Conservation (phyloP, 2,888 invertebrate genomes). For the Lithophane socia region DNA sequence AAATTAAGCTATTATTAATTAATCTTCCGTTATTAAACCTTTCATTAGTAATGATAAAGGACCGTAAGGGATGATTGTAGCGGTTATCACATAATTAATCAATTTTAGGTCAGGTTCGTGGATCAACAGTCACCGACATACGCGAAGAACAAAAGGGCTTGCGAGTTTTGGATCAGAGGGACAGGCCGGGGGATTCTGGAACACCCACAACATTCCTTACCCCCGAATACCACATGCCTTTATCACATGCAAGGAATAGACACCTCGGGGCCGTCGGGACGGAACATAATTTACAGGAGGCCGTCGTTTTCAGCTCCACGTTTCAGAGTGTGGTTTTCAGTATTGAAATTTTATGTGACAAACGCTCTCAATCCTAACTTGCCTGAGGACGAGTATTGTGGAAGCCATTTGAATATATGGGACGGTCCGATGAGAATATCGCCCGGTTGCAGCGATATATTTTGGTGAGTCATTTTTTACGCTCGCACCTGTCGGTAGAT, state of each 20-base stretch:
- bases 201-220: slow-evolving; percentile 95
- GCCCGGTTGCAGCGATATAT: slow-evolving; percentile 94
- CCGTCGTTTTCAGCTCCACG: slow-evolving; percentile 92
- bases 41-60: slow-evolving; percentile 67
- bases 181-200: slow-evolving; percentile 95
- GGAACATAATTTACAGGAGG: slow-evolving; percentile 89
- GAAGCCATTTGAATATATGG: slow-evolving; percentile 96
- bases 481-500: neutral
- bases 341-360: slow-evolving; percentile 96
- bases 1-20: slow-evolving; percentile 35
- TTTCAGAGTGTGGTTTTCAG: slow-evolving; percentile 96
- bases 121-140: slow-evolving; percentile 95
- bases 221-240: slow-evolving; percentile 96
- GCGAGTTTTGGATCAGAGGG: slow-evolving; percentile 96
- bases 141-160: slow-evolving; percentile 95
- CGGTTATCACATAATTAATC: slow-evolving; percentile 73
- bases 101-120: slow-evolving; percentile 94
- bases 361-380: slow-evolving; percentile 91
- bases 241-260: slow-evolving; percentile 94
- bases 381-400: slow-evolving; percentile 94
- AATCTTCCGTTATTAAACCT: slow-evolving; percentile 41
- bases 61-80: slow-evolving; percentile 65
- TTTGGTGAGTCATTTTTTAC: slow-evolving; percentile 91
- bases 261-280: slow-evolving; percentile 90
- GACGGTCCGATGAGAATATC: slow-evolving; percentile 95